Conservation (phyloP, 2,888 invertebrate genomes). For the Eurytoma adleriae region DNA sequence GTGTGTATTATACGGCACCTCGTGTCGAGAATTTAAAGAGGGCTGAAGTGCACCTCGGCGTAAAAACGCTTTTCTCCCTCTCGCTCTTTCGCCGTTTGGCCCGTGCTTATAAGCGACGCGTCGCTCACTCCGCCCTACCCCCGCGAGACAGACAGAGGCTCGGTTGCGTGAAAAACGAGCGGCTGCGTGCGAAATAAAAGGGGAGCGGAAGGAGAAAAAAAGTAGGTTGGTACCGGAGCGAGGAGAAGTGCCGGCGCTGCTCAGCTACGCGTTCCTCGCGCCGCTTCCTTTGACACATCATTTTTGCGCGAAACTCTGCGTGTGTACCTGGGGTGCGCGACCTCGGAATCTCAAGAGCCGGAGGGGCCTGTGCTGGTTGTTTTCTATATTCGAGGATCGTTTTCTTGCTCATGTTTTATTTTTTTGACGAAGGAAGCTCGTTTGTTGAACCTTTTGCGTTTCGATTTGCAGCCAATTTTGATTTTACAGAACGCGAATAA, state of each 20-base stretch:
- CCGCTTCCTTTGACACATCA: constrained; percentile 55
- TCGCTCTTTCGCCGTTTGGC: background rate
- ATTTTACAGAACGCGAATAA: too few relatives aligned
- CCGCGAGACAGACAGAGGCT: constrained; percentile 16
- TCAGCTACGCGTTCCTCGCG: background rate
- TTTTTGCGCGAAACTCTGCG: constrained; percentile 38
- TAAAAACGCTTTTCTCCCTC: constrained; percentile 27
- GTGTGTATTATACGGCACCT: background rate
- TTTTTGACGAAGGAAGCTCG: too few relatives aligned
- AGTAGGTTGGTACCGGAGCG: background rate
- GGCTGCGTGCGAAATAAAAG: background rate
- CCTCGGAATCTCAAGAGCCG: background rate
- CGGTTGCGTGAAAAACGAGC: constrained; percentile 15
- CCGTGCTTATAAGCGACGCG: too few relatives aligned
- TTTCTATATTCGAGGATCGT: background rate
- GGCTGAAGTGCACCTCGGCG: constrained; percentile 34
- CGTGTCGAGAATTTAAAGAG: constrained; percentile 55
- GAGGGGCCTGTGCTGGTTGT: background rate
- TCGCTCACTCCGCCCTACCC: background rate
- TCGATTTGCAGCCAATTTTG: too few relatives aligned
- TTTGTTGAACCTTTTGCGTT: too few relatives aligned
- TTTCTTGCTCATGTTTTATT: background rate
- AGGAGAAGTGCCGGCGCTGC: background rate
- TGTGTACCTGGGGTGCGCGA: background rate
- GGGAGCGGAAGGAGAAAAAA: background rate